Conservation (phyloP, 1,140 invertebrate genomes). For the Aphis gossypii region DNA sequence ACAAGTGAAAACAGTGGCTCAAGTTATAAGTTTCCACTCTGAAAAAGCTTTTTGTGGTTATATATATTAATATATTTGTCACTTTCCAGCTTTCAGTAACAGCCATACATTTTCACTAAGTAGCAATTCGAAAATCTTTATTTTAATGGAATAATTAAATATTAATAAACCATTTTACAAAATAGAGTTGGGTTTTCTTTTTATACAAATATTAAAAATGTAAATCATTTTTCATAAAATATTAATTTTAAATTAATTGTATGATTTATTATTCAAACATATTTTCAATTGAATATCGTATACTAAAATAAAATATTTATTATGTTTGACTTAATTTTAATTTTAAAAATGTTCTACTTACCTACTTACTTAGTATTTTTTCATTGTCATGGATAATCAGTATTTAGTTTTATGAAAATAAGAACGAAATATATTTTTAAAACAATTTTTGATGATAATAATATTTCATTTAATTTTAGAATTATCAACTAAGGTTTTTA, state of each 20-base stretch:
- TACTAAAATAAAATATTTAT: not conserved
- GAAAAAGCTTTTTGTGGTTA: slow-evolving; percentile 28
- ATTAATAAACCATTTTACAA: not conserved
- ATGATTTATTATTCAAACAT: not conserved
- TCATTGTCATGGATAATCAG: not conserved
- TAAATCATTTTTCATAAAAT: not conserved
- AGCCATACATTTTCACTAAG: not conserved
- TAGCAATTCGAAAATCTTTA: not conserved
- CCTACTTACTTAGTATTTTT: not conserved
- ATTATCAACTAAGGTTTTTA: not conserved
- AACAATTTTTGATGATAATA: not conserved
- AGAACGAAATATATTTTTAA: not conserved
- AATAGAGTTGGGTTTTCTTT: not conserved
- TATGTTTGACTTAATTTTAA: not conserved
- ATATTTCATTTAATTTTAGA: not conserved
- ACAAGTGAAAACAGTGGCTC: not conserved
- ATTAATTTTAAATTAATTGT: not conserved
- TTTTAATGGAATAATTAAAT: not conserved
- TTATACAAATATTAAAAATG: not conserved
- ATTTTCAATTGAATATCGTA: not conserved
- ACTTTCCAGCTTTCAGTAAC: not conserved
- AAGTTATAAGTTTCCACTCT: slow-evolving; percentile 28
- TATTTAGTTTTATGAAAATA: not conserved
- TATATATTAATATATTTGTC: slow-evolving; percentile 31
- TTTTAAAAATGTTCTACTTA: not conserved